A percentile compares a stretch with the other conserved stretches of the same genome.
Conservation (phyloP, 2,113 vertebrate species). For the Brachyhypopomus occidentalis region DNA sequence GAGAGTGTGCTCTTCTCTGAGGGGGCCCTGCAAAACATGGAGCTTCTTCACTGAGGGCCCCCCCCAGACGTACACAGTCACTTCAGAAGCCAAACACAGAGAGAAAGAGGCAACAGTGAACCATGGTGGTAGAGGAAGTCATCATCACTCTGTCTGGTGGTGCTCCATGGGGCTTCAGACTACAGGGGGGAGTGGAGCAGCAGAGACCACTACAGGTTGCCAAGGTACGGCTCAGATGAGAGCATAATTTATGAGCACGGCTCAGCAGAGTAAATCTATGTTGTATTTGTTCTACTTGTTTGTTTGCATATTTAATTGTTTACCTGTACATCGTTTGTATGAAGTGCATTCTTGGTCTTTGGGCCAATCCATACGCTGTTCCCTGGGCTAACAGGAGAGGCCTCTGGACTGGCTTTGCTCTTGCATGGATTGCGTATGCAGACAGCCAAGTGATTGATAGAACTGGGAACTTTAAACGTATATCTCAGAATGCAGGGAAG, state of each 20-base stretch:
- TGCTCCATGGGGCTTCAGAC: conserved; percentile 97
- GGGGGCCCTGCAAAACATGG: conserved; percentile 69
- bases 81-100: conserved; percentile 40
- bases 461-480: conserved; percentile 59
- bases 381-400: conserved; percentile 4
- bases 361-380: background rate
- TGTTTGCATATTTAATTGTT: background rate
- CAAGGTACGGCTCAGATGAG: conserved; percentile 83
- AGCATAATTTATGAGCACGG: conserved; percentile 20
- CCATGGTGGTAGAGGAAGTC: conserved; percentile 87
- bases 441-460: conserved; percentile 53
- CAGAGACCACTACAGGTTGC: conserved; percentile 93
- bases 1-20: conserved; percentile 56
- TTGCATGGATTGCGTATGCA: conserved; percentile 49
- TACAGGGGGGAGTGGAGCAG: conserved; percentile 93
- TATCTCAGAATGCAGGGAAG: conserved; percentile 38
- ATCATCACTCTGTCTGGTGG: conserved; percentile 90
- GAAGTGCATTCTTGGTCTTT: background rate
- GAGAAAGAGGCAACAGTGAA: conserved; percentile 45
- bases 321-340: background rate
- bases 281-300: background rate
- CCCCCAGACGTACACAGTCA: conserved; percentile 42
- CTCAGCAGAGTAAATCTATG: background rate
- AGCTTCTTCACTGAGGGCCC: conserved; percentile 65
- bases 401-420: conserved; percentile 52